Evolutionary conservation across 2,797 vertebrate species (phyloP).

Genomic region (Gallirallus australis): DNA sequence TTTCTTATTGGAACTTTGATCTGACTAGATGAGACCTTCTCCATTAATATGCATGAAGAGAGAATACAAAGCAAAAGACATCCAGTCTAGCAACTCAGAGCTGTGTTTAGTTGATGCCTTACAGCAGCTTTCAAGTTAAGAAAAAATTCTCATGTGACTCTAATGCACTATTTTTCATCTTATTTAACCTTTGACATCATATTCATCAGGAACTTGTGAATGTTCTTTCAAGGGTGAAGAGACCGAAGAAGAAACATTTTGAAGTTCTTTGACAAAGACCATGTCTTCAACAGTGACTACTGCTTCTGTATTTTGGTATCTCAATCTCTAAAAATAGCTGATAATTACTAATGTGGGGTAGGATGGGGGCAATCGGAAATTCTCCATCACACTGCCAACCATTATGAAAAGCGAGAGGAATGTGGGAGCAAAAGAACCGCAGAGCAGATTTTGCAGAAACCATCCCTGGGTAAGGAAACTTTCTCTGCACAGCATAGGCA

Average conservation of each 20-base stretch:
- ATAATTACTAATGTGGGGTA: constrained; percentile 25
- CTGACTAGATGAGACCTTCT: constrained; percentile 50
- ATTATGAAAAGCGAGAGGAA: constrained; percentile 24
- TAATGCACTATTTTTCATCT: constrained; percentile 67
- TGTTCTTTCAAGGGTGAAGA: constrained; percentile 65
- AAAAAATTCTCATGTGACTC: constrained; percentile 63
- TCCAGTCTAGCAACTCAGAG: constrained; percentile 54
- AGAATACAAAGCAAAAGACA: constrained; percentile 39
- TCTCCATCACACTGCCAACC: constrained; percentile 13
- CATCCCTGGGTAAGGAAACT: background rate
- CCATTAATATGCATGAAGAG: constrained; percentile 63
- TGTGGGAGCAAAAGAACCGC: background rate
- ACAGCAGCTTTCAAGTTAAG: constrained; percentile 67
- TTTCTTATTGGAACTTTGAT: constrained; percentile 47
- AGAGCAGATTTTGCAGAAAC: background rate
- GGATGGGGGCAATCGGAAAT: background rate
- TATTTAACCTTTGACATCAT: constrained; percentile 71
- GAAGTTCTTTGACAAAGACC: constrained; percentile 54
- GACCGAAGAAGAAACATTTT: constrained; percentile 62
- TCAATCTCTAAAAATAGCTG: constrained; percentile 62
- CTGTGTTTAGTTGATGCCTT: constrained; percentile 48
- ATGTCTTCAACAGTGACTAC: constrained; percentile 51
- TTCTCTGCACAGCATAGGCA: background rate
- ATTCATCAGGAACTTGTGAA: constrained; percentile 63
- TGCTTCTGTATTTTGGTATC: constrained; percentile 58